phyloP scores from a whole-genome alignment of 2,888 invertebrate genomes.

The Nudaria mundana region DNA sequence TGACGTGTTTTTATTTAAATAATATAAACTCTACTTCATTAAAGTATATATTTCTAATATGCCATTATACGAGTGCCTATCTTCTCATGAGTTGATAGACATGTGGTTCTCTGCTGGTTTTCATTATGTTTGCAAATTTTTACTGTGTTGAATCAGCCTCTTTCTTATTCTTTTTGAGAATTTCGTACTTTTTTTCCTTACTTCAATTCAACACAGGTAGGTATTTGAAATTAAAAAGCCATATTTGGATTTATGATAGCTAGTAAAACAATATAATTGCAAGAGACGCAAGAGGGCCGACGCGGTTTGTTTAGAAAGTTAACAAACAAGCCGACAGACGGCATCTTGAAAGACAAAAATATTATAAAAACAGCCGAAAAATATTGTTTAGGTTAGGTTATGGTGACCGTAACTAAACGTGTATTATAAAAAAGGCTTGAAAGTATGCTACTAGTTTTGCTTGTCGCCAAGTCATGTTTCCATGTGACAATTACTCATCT shows the following conservation, averaged over 20 bases:
- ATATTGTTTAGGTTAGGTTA: slow-evolving; percentile 53
- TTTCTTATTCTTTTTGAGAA: no score
- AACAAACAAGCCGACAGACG: slow-evolving; percentile 49
- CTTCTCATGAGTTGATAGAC: no score
- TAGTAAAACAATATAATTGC: slow-evolving; percentile 23
- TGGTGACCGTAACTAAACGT: slow-evolving; percentile 38
- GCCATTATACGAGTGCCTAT: no score
- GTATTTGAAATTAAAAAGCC: background rate
- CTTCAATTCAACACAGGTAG: background rate
- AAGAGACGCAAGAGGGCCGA: slow-evolving; percentile 24
- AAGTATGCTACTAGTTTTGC: slow-evolving; percentile 66
- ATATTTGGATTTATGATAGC: slow-evolving; percentile 19
- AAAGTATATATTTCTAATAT: no score
- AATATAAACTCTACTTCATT: no score
- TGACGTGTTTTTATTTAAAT: no score
- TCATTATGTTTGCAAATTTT: no score
- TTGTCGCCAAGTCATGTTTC: no score
- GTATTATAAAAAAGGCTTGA: slow-evolving; percentile 46
- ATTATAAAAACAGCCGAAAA: slow-evolving; percentile 64
- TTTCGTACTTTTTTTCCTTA: background rate
- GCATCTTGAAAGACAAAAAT: slow-evolving; percentile 50
- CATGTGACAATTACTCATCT: no score
- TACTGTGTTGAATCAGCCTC: no score
- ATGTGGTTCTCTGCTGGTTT: no score
- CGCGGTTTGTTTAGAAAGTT: slow-evolving; percentile 53